Conservation (phyloP, 2,113 vertebrate genomes). For the Macrotus californicus region DNA sequence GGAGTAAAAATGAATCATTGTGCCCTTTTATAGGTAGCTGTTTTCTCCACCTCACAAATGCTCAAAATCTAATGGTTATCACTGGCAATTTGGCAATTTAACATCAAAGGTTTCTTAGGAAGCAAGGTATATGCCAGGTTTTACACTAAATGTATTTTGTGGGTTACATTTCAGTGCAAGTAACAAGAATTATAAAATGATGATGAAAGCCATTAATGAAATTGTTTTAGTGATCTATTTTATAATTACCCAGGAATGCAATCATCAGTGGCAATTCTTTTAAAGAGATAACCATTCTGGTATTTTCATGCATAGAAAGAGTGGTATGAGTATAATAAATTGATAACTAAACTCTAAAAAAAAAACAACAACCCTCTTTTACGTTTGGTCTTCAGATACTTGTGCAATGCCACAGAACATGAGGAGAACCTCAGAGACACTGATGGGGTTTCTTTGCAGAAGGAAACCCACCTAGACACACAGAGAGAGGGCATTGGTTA, state of each 20-base stretch:
- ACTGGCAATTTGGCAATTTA: conserved; percentile 29
- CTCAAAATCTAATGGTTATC: not conserved
- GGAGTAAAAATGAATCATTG: not conserved
- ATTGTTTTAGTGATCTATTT: conserved; percentile 62
- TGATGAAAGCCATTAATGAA: conserved; percentile 68
- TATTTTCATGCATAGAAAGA: not conserved
- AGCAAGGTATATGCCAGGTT: conserved; percentile 41
- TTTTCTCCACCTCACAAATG: conserved; percentile 39
- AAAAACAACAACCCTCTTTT: conserved; percentile 28
- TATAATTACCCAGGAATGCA: conserved; percentile 58
- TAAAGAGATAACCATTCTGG: not conserved
- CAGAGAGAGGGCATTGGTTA: not conserved
- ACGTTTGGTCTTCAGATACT: not conserved
- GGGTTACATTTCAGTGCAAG: conserved; percentile 56
- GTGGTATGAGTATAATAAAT: conserved; percentile 50
- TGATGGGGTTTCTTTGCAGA: not conserved
- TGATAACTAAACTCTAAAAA: conserved; percentile 39
- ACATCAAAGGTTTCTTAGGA: conserved; percentile 45
- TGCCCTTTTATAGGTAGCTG: not conserved
- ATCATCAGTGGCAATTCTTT: conserved; percentile 45
- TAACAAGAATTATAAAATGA: conserved; percentile 59
- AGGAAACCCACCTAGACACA: not conserved
- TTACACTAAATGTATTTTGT: conserved; percentile 57
- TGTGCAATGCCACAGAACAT: not conserved
- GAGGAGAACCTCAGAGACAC: not conserved